These are phyloP conservation scores for Tricholaema leucomelas DNA, from an alignment of 2,113 vertebrate genomes.

Conservation along the genomic window DNA sequence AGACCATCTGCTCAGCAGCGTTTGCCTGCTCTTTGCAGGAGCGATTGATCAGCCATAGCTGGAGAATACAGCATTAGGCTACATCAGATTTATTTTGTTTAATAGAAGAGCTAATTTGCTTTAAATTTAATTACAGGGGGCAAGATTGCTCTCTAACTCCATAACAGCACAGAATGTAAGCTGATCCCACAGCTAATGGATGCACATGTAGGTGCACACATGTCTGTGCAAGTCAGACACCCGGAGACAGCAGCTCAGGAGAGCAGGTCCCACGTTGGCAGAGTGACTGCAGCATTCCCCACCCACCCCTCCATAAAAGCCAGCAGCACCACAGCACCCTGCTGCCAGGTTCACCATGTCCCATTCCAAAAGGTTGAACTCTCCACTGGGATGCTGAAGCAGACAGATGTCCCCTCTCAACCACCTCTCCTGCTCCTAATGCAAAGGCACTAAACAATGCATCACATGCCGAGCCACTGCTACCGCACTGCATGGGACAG, in stretches of 20 bases:
- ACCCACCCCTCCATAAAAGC: background rate
- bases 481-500: background rate
- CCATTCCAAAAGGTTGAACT: background rate
- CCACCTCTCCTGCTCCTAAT: background rate
- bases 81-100: constrained; percentile 72
- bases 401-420: background rate
- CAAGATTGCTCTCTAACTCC: constrained; percentile 41
- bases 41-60: constrained; percentile 67
- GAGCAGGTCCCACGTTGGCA: background rate
- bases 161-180: constrained; percentile 45
- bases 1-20: constrained; percentile 66
- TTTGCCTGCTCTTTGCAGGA: constrained; percentile 56
- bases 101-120: constrained; percentile 65
- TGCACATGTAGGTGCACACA: rapidly evolving
- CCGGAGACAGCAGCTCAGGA: rapidly evolving
- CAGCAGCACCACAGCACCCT: background rate
- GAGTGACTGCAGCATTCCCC: rapidly evolving
- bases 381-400: background rate
- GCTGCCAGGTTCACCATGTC: background rate
- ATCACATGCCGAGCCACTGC: too few species aligned
- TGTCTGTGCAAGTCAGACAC: background rate
- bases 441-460: background rate
- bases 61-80: constrained; percentile 58
- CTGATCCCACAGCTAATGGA: constrained; percentile 23
- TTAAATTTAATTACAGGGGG: constrained; percentile 73